Base-by-base conservation (phyloP, 1,140 invertebrate species). In the Aphaenogaster ashmeadi region DNA sequence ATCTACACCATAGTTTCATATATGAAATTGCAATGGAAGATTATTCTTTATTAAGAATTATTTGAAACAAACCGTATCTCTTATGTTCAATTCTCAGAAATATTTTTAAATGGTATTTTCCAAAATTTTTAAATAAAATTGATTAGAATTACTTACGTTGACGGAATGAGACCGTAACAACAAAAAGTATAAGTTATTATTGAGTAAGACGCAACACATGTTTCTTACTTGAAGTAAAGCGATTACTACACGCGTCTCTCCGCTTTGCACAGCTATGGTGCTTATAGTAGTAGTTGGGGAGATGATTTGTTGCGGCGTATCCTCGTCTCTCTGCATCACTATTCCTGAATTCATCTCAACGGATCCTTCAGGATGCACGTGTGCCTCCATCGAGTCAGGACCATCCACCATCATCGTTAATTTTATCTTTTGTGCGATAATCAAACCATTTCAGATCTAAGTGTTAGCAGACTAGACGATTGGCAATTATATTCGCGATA, bases 261-360 rank as follows among this genome's bases (percentile, higher is more conserved):
- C 98, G 93, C 98, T 98, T 94, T 98, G 98, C 50, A 99, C 97
- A 18, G 98, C 98, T 90, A 99, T 98, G 21, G 98, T 99, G 94
- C 98, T 98, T 91, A 99, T 98, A 87, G 98, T 98, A 41, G 98
- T 99, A 21, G 88, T 89, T 36, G 88, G 72, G 3, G 47, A 75
- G 80, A 91, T 87, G 80, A 87, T 78, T 92, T 91, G 89, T 71
- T 87, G 78, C n/a, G 89, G 33, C 64, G 88, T 67, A 86, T 88
- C 87, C 86, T 92, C 88, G 89, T 89, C 62, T 75, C 80, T 87
- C 64, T 88, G 86, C 52, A 90, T 86, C 88, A 91, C 56, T 33
- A 36, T 62, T 71, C 67, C 83, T 56, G 91, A 90, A 80, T 90
- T 92, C 66, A 88, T 83, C 54, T 91, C 88, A 15, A 78, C 69